Base-by-base conservation (phyloP, 2,113 vertebrate genomes). In the Thunnus thynnus region DNA sequence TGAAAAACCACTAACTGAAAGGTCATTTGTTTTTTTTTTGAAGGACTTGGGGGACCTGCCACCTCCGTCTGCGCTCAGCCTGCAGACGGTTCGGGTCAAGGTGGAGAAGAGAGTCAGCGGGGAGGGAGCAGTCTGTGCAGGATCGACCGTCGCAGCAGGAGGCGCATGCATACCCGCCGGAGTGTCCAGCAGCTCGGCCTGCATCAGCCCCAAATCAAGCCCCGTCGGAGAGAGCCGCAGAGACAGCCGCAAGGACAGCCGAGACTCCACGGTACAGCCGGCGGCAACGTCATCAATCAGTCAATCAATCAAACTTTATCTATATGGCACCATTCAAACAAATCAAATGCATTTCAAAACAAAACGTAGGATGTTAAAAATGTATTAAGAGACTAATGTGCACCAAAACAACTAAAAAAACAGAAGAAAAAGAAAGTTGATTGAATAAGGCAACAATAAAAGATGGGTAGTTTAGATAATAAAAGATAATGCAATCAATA, bases 61-160 rank as follows among this genome's bases (percentile, higher is more conserved):
- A 0, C 95, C 96, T 25, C 94, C 94, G 0, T 92, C 94, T 1
- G 82, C 91, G 17, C 93, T 99, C 75, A 97, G 95, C 90, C 93
- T 99, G 76, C 96, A 98, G 13, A 97, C 97, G 0, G 96, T 99
- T 0, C 94, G 97, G 82, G 96, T 98, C 12, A 99, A 99, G 87
- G 92, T 96, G 62, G 97, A 97, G 92, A 97, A 97, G 89, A 94
- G 93, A 76, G 75, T 32, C 51, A 95, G 25, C 89, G 93, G 71
- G 75, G 89, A 95, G 56, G 93, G 81, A 0, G 65, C 89, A 83
- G 86, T 93, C 44, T 96, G 94, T 16, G 17, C 80, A 0, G 86
- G 83, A 7, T 80, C 61, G 6, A 3, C 51, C 1, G 30, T 84
- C 0, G 85, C 73, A 7, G n/a, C 94, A 10, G 80, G 56, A 50